Percentiles rank a stretch among this genome's conserved stretches.
phyloP scores from a whole-genome alignment of 2,113 vertebrate genomes.

The Psilopsiagon aymara region DNA sequence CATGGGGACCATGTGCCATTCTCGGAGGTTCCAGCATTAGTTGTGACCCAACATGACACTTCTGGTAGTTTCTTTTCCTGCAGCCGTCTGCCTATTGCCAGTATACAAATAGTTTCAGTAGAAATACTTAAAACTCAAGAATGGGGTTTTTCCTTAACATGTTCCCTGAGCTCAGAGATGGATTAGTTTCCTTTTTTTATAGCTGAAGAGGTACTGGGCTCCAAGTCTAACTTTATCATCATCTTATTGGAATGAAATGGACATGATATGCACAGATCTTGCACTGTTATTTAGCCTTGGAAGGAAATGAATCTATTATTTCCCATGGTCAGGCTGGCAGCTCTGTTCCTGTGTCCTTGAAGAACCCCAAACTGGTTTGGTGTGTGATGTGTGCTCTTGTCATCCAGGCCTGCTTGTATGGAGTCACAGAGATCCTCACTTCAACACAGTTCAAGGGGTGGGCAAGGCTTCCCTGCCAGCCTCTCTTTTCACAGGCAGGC shows the following conservation, averaged over 20 bases:
- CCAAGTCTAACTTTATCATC: not conserved
- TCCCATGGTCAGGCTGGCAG: not conserved
- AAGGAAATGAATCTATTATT: not conserved
- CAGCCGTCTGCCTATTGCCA: not conserved
- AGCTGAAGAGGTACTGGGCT: not conserved
- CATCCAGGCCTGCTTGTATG: not conserved
- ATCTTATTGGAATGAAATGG: not conserved
- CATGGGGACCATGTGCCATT: accelerated
- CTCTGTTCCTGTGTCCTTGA: not conserved
- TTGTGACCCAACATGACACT: not conserved
- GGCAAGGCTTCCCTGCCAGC: not conserved
- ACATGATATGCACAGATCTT: not conserved
- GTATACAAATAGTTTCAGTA: not conserved
- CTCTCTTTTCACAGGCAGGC: not conserved
- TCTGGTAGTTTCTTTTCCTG: not conserved
- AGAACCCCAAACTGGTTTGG: not conserved
- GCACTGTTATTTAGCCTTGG: not conserved
- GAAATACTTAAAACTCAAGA: not conserved
- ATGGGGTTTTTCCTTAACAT: not conserved
- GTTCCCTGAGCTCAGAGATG: not conserved
- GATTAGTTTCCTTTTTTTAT: not conserved
- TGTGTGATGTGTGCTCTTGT: not conserved
- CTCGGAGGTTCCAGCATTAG: not conserved
- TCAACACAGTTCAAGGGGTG: accelerated
- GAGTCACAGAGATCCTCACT: not conserved